Percentiles rank a stretch among this genome's conserved stretches.
These are phyloP conservation scores for Ceyx cyanopectus DNA, from an alignment of 2,113 vertebrate genomes.

Conservation along the genomic window DNA sequence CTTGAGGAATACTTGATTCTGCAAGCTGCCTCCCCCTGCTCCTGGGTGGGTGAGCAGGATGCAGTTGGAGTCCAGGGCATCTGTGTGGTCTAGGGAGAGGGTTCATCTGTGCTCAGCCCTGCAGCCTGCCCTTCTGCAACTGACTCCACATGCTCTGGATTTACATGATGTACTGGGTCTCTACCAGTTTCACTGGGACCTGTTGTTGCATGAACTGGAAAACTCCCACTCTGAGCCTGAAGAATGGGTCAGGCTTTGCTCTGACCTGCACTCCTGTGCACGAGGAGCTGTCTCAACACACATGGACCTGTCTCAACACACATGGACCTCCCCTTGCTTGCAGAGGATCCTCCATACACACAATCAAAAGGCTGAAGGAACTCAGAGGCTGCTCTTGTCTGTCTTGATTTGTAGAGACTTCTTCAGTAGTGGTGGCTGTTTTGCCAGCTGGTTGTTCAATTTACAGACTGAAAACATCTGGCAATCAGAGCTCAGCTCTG, in stretches of 20 bases:
- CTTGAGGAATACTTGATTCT: neutral
- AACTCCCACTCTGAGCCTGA: neutral
- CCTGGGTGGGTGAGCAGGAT: neutral
- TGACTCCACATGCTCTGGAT: neutral
- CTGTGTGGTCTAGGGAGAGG: neutral
- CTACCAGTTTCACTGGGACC: neutral
- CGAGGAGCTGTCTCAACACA: neutral
- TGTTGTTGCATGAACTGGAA: neutral
- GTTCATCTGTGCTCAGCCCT: neutral
- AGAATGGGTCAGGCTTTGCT: neutral
- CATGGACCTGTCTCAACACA: neutral
- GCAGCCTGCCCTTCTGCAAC: neutral
- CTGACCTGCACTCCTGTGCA: neutral
- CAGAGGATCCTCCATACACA: neutral
- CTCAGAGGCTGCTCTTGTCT: neutral
- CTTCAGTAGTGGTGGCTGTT: neutral
- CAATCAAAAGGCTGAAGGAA: neutral
- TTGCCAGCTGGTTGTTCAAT: neutral
- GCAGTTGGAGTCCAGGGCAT: rapidly evolving
- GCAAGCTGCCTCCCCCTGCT: neutral
- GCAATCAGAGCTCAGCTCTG: neutral
- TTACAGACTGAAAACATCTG: neutral
- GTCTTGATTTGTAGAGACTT: neutral
- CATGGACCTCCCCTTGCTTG: neutral
- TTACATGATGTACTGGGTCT: neutral